Conservation (phyloP, 2,888 invertebrate species). For the Papilio gigon region DNA sequence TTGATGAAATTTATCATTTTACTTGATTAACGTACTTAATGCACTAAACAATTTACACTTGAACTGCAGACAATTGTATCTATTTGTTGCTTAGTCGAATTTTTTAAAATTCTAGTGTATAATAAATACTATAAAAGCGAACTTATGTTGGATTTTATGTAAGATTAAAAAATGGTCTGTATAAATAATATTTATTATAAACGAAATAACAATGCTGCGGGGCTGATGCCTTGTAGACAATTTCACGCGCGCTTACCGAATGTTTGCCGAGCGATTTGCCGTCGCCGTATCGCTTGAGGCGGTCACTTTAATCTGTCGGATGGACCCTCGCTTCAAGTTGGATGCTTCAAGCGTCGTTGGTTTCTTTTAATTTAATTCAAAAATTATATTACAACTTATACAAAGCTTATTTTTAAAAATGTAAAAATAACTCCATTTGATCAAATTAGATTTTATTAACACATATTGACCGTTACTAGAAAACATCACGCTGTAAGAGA, state of each 20-base stretch:
- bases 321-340: conserved; percentile 12
- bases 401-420: too few relatives aligned
- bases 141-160: too few relatives aligned
- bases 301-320: conserved; percentile 47
- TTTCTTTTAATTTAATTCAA: conserved; percentile 9
- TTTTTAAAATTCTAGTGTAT: too few relatives aligned
- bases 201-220: conserved; percentile 62
- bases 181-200: conserved; percentile 31
- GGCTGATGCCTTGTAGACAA: conserved; percentile 64
- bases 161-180: too few relatives aligned
- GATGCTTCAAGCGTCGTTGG: conserved; percentile 19
- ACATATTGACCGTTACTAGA: too few relatives aligned
- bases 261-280: conserved; percentile 76
- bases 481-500: too few relatives aligned
- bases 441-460: too few relatives aligned
- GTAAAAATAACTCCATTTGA: too few relatives aligned
- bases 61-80: background rate
- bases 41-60: background rate
- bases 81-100: too few relatives aligned
- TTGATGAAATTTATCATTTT: background rate
- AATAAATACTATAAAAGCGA: too few relatives aligned
- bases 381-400: background rate
- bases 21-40: background rate
- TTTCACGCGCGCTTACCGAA: conserved; percentile 76
- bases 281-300: conserved; percentile 52